Evolutionary conservation across 2,797 vertebrate genomes (phyloP), one percentile per base, ranked within the genome.

Genomic region (Chelidonichthys spinosus): DNA sequence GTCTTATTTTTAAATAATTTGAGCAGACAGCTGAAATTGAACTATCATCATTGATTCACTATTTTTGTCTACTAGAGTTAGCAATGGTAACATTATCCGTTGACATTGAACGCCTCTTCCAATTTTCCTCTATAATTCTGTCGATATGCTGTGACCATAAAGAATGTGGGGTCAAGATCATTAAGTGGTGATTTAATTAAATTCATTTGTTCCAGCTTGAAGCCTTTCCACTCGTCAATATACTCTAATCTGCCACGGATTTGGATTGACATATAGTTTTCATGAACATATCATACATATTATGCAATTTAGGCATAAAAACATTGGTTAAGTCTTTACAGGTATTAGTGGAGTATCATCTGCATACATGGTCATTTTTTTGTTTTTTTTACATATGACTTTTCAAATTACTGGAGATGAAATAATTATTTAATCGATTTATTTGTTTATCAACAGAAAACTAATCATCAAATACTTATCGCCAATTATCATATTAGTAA

Each of bases 361-460:
- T 42, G 17, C 47, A 72, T 60, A 62, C 4, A 60, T 42, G 42
- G 50, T 18, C n/a, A n/a, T 33, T 25, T 25, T 25, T 25, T 25
- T 25, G 25, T 25, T 25, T 25, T 53, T 60, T 43, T 61, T 10
- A 58, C 2, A 63, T 14, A 56, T 32, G 0, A 42, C 8, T 37
- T 25, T 54, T 59, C 3, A 52, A 63, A 70, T n/a, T 2, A 36
- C 11, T 50, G 8, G 7, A 66, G 36, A 14, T 46, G 18, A 68
- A 72, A 18, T 40, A 1, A 54, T 63, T 17, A 53, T 0, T 6
- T 15, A 8, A 14, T 52, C 9, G 15, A 52, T 43, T 18, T 0
- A 69, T 56, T 65, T 43, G 11, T 53, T 56, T 14, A 42, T 70
- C 37, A 69, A 59, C 18, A 49, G 15, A 71, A 76, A 74, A 60